phyloP scores from a whole-genome alignment of 2,888 invertebrate species.

The Ptychoptera contaminata region DNA sequence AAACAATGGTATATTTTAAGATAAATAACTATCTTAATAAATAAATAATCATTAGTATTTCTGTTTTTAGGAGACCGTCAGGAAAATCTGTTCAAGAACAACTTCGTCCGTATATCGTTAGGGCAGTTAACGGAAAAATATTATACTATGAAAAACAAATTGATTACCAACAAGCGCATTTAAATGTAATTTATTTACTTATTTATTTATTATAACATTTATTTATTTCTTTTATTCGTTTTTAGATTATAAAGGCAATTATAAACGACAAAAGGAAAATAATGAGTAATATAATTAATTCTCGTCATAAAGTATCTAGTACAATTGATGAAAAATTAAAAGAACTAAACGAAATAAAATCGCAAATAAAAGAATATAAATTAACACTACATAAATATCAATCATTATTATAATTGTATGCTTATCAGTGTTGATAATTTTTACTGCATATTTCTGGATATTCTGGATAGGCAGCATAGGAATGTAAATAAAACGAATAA shows the following conservation, averaged over 20 bases:
- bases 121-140: background rate
- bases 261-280: background rate
- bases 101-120: background rate
- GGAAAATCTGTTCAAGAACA: background rate
- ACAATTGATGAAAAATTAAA: background rate
- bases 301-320: background rate
- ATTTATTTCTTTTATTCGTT: background rate
- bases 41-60: no score
- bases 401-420: background rate
- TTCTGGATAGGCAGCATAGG: no score
- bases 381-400: no score
- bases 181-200: background rate
- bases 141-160: background rate
- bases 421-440: background rate
- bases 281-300: background rate
- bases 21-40: no score
- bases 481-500: no score
- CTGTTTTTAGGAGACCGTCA: conserved; percentile 3
- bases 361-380: no score
- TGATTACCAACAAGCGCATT: background rate
- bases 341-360: background rate
- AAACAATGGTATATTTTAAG: background rate
- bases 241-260: background rate
- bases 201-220: background rate
- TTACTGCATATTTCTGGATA: background rate